Evolutionary conservation across 1,140 invertebrate species (phyloP), one percentile per base, ranked within the genome.

Genomic region (Formica selysi): DNA sequence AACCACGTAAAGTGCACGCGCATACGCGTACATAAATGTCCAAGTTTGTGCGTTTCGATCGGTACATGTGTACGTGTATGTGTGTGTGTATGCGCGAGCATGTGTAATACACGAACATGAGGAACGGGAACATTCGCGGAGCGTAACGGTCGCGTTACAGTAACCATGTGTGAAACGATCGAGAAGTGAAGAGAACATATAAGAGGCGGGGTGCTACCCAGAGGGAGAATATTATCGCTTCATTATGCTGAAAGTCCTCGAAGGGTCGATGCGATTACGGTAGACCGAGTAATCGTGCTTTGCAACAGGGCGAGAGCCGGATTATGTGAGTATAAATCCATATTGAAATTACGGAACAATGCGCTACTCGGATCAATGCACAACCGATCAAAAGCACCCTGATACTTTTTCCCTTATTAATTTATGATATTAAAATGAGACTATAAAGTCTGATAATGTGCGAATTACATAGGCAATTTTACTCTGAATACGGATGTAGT

Each of bases 11-110:
- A 92, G 88, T 92, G 87, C 87, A 84, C 87, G 73, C 85, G 93
- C 92, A 92, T 91, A 96, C 86, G 71, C 87, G 93, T 93, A 92
- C 91, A 96, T 74, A 44, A 61, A 80, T 16, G 62, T 57, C 61
- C 64, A 57, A 80, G 78, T 70, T 78, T 78, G 61, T 65, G 76
- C 61, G 29, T 78, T 80, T 70, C 64, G 48, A 54, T 48, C 59
- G 57, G n/a, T n/a, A 62, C n/a, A 19, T 26, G 29, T 16, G 8
- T 13, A 16, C 36, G 19, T 36, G n/a, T 22, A 26, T 59, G 62
- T 54, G 80, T 48, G 70, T 36, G 41, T 44, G 11, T 11, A 61
- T 36, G 10, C 8, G 32, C 32, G 32, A 41, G 38, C 1, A 41
- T 41, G 38, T 41, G 38, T 3, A 5, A 59, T 36, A 64, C 36